Base-by-base conservation (phyloP, 1,140 invertebrate species). In the Heliconius eleuchia region DNA sequence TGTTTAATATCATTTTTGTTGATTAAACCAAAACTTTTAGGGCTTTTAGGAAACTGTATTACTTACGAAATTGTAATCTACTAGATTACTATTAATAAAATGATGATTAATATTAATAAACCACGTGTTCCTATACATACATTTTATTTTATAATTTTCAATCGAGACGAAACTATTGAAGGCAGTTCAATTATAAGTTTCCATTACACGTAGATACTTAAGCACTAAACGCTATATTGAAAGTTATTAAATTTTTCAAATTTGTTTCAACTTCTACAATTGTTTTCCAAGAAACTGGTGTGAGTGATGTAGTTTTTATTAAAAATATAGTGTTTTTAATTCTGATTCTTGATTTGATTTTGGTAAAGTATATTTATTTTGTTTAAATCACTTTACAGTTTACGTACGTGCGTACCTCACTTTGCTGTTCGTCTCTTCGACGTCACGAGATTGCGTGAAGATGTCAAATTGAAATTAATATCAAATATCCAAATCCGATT, bases 181-280 rank as follows among this genome's bases (percentile, higher is more conserved):
- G 71, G 71, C 37, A 71, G 71, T 71, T 71, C n/a, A 39, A 71
- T 71, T 71, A 71, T 39, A 71, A 71, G 37, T 34, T 71, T 71
- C 19, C 30, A 71, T 66, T 66, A 66, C 60, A 66, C 11, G 23
- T 66, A 27, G 18, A 71, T 39, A 71, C 71, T 71, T 71, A 23
- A 18, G 5, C 19, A 71, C 34, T 71, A 71, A 71, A 71, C 34
- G 37, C 39, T 71, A 39, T 39, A 71, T 71, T 71, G 71, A 71
- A 71, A 71, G 18, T 71, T 71, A 71, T 71, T 71, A 71, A 71
- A 71, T 71, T 71, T 71, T 39, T 1, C 34, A 39, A 71, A 71
- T 6, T 71, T 71, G 34, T 71, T n/a, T 39, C 18, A 71, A 71
- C 71, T 71, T 71, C 5, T 71, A 71, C 37, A 71, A 71, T 39